These are phyloP conservation scores for Daboia siamensis DNA, from an alignment of 2,113 vertebrate genomes.

Conservation along the genomic window DNA sequence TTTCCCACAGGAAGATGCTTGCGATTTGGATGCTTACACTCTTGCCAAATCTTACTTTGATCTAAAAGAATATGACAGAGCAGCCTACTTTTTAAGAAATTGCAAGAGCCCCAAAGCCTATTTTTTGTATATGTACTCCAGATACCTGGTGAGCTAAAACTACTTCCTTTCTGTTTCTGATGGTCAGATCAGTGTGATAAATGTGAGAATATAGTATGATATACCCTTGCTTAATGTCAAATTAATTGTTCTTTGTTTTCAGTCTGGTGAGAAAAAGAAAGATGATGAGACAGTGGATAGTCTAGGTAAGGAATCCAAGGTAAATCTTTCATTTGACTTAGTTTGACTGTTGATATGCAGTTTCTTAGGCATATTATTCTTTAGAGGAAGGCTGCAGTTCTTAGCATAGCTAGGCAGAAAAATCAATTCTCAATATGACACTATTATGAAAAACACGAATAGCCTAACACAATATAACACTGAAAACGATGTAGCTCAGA, in stretches of 20 bases:
- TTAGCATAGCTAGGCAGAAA: neutral
- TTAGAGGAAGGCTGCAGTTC: neutral
- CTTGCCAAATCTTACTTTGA: constrained; percentile 97
- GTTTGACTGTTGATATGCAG: neutral
- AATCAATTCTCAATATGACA: neutral
- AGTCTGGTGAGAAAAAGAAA: constrained; percentile 99
- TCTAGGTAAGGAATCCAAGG: constrained; percentile 79
- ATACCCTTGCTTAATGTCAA: neutral
- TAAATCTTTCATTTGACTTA: neutral
- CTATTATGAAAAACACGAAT: neutral
- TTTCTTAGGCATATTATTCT: neutral
- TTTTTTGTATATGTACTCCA: constrained; percentile 98
- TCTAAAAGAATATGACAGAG: constrained; percentile 95
- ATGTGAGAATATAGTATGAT: neutral
- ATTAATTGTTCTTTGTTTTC: constrained; percentile 31
- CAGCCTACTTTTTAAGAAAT: constrained; percentile 91
- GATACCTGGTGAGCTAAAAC: constrained; percentile 87
- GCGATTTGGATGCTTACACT: constrained; percentile 91
- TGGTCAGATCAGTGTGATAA: neutral
- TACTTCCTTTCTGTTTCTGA: neutral
- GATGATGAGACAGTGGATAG: constrained; percentile 98
- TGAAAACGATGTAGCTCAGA: neutral
- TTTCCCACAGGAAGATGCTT: constrained; percentile 84
- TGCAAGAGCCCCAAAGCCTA: constrained; percentile 97
- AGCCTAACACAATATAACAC: neutral